Evolutionary conservation across 2,113 vertebrate species (phyloP).

Genomic region (Empidonax traillii): DNA sequence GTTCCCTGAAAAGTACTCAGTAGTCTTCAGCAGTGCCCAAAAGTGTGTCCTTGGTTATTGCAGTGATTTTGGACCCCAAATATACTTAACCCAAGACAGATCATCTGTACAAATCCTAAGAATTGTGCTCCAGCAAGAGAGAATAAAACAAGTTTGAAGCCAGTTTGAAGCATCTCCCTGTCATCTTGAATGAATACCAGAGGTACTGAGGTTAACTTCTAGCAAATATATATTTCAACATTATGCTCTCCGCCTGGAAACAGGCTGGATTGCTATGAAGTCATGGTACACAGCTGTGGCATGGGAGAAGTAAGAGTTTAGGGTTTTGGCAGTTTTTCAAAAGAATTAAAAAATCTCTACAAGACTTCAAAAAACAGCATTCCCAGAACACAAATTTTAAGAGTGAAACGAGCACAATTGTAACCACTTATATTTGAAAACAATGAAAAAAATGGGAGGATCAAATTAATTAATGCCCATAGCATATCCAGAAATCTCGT

Average conservation of each 20-base stretch:
- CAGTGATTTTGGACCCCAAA: neutral
- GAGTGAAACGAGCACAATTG: neutral
- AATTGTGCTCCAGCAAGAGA: neutral
- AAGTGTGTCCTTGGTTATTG: neutral
- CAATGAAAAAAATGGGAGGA: neutral
- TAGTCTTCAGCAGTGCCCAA: neutral
- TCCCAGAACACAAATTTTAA: neutral
- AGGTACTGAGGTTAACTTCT: neutral
- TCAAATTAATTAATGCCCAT: neutral
- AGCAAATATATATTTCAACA: neutral
- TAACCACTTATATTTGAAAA: neutral
- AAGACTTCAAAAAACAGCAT: neutral
- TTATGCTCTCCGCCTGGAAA: neutral
- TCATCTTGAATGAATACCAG: neutral
- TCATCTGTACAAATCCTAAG: neutral
- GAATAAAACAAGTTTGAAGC: neutral
- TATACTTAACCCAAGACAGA: neutral
- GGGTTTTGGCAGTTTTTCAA: conserved; percentile 44
- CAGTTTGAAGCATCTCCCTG: neutral
- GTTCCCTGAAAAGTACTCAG: neutral
- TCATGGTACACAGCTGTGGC: neutral
- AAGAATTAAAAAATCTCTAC: neutral
- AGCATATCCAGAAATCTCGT: neutral
- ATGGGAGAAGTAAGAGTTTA: conserved; percentile 18
- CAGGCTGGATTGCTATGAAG: conserved; percentile 23